These are phyloP conservation scores for Nephrotoma appendiculata DNA, from an alignment of 2,888 invertebrate genomes.

Conservation along the genomic window DNA sequence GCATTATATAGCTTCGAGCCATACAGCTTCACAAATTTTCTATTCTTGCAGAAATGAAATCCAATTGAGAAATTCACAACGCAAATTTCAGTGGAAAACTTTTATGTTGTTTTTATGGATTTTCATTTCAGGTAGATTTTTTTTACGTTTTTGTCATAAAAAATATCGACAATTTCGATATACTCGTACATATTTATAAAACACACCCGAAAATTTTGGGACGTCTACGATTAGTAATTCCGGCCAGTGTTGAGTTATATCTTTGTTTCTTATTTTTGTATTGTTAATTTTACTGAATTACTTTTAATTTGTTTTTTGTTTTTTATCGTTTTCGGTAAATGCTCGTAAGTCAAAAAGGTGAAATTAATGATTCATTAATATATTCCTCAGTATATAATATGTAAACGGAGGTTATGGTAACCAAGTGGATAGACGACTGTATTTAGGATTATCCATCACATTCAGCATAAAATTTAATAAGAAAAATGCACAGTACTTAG, in stretches of 20 bases:
- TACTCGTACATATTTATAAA: not conserved
- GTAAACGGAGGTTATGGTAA: not conserved
- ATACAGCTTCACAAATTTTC: no score
- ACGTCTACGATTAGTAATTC: not conserved
- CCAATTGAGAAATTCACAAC: no score
- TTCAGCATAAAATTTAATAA: not conserved
- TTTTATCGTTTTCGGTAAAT: not conserved
- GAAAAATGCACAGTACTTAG: not conserved
- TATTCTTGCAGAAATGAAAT: no score
- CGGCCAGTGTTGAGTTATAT: not conserved
- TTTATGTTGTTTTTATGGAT: not conserved
- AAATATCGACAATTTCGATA: not conserved
- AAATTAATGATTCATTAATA: not conserved
- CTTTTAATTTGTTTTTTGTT: not conserved
- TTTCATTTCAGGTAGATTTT: not conserved
- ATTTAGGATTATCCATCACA: not conserved
- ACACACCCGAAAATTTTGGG: not conserved
- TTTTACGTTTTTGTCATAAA: not conserved
- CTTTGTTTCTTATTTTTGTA: not conserved
- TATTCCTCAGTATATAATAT: not conserved
- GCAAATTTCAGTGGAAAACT: not conserved
- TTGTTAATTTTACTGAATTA: not conserved
- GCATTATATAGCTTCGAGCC: no score
- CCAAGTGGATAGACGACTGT: not conserved
- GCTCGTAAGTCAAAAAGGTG: not conserved